Evolutionary conservation across 2,888 invertebrate species (phyloP).

Genomic region (Anticlea derivata): DNA sequence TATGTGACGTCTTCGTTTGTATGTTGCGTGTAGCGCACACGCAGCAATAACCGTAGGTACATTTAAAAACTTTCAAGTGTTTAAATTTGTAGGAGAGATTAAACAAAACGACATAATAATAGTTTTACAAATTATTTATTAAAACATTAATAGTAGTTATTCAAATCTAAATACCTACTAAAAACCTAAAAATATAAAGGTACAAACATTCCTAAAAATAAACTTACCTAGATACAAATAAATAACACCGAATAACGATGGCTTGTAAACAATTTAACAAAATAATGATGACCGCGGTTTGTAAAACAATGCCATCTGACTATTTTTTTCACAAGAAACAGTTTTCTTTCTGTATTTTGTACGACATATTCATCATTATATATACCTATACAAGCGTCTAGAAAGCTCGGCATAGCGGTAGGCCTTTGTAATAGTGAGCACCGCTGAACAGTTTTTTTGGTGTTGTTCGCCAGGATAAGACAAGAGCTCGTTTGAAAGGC

Average conservation of each 20-base stretch:
- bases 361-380: not conserved
- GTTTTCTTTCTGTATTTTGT: slow-evolving; percentile 1
- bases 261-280: slow-evolving; percentile 22
- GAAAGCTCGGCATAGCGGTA: slow-evolving; percentile 86
- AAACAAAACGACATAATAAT: not conserved
- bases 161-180: not conserved
- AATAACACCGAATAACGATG: slow-evolving; percentile 21
- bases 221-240: slow-evolving; percentile 16
- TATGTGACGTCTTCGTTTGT: too few relatives aligned
- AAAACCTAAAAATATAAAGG: slow-evolving; percentile 6
- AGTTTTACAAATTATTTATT: not conserved
- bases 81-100: too few relatives aligned
- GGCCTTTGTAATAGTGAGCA: slow-evolving; percentile 87
- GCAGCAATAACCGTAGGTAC: too few relatives aligned
- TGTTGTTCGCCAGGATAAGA: slow-evolving; percentile 89
- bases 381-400: slow-evolving; percentile 55
- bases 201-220: slow-evolving; percentile 16
- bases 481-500: slow-evolving; percentile 91
- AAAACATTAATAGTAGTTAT: slow-evolving; percentile 3
- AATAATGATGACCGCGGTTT: slow-evolving; percentile 5
- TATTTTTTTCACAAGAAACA: slow-evolving; percentile 7
- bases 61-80: too few relatives aligned
- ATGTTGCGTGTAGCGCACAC: too few relatives aligned
- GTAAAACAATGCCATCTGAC: slow-evolving; percentile 11
- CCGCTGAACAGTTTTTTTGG: slow-evolving; percentile 90